These are phyloP conservation scores for Oryzias javanicus DNA, from an alignment of 2,113 vertebrate genomes.

Conservation along the genomic window DNA sequence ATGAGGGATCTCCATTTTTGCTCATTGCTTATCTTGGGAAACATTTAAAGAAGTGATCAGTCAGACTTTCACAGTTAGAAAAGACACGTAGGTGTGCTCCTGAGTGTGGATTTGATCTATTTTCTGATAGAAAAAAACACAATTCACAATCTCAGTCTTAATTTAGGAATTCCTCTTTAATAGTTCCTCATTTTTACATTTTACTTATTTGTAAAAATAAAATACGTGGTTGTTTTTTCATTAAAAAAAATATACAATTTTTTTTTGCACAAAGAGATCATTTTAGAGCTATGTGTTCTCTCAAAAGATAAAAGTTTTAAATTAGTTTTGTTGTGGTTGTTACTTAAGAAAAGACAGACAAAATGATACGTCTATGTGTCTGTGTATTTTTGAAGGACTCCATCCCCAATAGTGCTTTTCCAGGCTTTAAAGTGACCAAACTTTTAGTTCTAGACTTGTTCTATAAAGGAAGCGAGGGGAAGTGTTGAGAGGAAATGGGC, in stretches of 20 bases:
- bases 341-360: no score
- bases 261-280: neutral
- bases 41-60: constrained; percentile 3
- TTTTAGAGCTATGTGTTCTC: no score
- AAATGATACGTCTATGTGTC: no score
- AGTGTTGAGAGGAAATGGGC: constrained; percentile 73
- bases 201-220: constrained; percentile 1
- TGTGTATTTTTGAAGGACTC: no score
- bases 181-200: constrained; percentile 24
- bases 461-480: constrained; percentile 67
- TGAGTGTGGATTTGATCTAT: no score
- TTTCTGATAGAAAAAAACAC: constrained; percentile 2
- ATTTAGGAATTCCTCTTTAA: constrained; percentile 39
- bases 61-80: constrained; percentile 6
- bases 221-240: constrained; percentile 1
- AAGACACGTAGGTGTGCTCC: no score
- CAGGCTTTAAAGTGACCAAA: neutral
- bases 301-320: neutral
- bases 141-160: constrained; percentile 7
- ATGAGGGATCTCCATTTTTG: neutral
- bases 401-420: neutral
- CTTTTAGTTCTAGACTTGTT: constrained; percentile 8
- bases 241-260: neutral
- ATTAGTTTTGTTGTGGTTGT: no score
- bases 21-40: neutral